These are phyloP conservation scores for Anoncus sp. DNA, from an alignment of 2,888 invertebrate species.

Conservation along the genomic window DNA sequence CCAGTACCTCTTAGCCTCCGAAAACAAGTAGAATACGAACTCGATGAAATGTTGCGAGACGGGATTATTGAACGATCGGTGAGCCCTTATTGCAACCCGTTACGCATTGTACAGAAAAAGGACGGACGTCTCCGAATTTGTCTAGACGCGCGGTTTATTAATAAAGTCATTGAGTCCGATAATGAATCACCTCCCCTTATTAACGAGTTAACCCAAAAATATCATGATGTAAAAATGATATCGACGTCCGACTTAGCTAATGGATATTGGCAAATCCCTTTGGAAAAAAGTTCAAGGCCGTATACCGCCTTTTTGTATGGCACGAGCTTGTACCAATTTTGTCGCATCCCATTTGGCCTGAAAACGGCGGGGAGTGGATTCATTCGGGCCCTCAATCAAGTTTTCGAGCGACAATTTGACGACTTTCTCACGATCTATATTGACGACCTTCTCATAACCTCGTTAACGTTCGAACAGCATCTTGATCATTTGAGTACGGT, in stretches of 20 bases:
- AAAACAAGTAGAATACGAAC: slow-evolving; percentile 64
- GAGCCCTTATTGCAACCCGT: slow-evolving; percentile 73
- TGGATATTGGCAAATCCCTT: slow-evolving; percentile 69
- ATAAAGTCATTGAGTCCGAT: slow-evolving; percentile 71
- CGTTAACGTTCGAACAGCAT: slow-evolving; percentile 64
- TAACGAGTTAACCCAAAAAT: slow-evolving; percentile 60
- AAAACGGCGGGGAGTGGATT: slow-evolving; percentile 71
- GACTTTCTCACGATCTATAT: slow-evolving; percentile 47
- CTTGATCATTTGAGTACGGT: slow-evolving; percentile 62
- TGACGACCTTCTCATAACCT: slow-evolving; percentile 59
- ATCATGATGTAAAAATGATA: slow-evolving; percentile 59
- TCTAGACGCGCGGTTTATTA: slow-evolving; percentile 74
- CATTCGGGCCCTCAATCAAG: slow-evolving; percentile 61
- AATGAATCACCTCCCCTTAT: slow-evolving; percentile 67
- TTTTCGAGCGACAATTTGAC: slow-evolving; percentile 66
- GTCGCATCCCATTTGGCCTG: slow-evolving; percentile 71
- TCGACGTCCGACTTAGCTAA: slow-evolving; percentile 65
- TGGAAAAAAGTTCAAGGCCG: slow-evolving; percentile 33
- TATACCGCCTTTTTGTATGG: slow-evolving; percentile 59
- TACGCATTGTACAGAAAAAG: slow-evolving; percentile 72
- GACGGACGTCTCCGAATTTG: slow-evolving; percentile 73
- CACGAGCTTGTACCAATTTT: slow-evolving; percentile 61
- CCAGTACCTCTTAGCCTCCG: slow-evolving; percentile 70
- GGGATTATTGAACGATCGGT: slow-evolving; percentile 72
- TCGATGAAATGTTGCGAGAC: slow-evolving; percentile 69